phyloP scores from a whole-genome alignment of 2,888 invertebrate genomes.

The Eucriotettix oculatus region DNA sequence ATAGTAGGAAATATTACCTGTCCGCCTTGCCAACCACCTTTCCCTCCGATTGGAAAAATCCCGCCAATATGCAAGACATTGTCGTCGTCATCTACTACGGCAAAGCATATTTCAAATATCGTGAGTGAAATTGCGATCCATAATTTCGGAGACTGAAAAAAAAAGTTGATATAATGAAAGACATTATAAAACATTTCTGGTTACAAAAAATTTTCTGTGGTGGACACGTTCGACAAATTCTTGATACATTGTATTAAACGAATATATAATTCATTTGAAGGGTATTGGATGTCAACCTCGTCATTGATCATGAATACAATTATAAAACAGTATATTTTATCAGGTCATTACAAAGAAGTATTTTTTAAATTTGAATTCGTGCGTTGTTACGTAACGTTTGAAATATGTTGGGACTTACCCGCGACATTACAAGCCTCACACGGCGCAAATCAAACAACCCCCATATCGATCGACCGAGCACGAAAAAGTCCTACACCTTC shows the following conservation, averaged over 20 bases:
- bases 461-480: constrained; percentile 3
- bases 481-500: background rate
- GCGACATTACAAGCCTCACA: constrained; percentile 1
- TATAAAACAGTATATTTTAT: no score
- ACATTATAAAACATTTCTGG: no score
- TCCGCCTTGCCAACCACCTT: constrained; percentile 97
- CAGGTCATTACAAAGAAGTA: no score
- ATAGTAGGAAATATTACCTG: constrained; percentile 32
- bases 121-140: background rate
- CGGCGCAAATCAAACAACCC: constrained; percentile 2
- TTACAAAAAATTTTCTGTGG: no score
- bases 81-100: constrained; percentile 26
- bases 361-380: no score
- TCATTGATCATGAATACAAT: no score
- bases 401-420: constrained; percentile 1
- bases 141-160: background rate
- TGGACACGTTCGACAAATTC: no score
- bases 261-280: no score
- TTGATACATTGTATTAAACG: no score
- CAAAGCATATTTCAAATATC: background rate
- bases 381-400: no score
- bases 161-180: no score
- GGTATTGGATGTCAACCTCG: no score
- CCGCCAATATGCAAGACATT: constrained; percentile 89
- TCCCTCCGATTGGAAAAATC: constrained; percentile 92